These are phyloP conservation scores for Champsocephalus gunnari DNA, from an alignment of 2,797 vertebrate species.

Conservation along the genomic window DNA sequence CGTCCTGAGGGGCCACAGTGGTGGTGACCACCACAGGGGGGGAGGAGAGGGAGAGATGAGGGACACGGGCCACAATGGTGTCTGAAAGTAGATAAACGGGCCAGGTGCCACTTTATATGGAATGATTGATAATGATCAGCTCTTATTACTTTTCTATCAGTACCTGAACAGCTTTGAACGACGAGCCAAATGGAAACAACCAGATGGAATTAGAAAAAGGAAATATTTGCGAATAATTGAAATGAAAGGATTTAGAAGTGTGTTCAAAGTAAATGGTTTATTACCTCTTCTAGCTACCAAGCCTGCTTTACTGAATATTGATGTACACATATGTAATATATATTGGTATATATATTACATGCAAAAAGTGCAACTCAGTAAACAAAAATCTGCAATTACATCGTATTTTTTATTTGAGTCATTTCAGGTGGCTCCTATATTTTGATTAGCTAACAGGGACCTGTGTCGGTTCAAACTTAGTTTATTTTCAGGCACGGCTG, in stretches of 20 bases:
- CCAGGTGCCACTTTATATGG: neutral
- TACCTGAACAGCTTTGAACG: neutral
- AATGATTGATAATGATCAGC: constrained; percentile 8
- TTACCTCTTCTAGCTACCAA: neutral
- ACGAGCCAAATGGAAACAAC: neutral
- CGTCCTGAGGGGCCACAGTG: constrained; percentile 28
- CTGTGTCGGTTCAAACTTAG: neutral
- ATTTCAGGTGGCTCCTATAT: neutral
- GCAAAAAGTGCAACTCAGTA: too few species aligned
- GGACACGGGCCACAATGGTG: constrained; percentile 21
- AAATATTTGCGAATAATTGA: neutral
- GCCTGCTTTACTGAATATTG: neutral
- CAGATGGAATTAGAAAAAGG: neutral
- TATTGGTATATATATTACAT: too few species aligned
- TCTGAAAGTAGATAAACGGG: constrained; percentile 47
- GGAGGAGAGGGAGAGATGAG: constrained; percentile 34
- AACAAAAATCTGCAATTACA: neutral
- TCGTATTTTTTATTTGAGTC: neutral
- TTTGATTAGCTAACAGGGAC: neutral
- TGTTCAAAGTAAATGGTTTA: neutral
- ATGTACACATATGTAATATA: neutral
- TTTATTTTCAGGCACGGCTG: constrained; percentile 48
- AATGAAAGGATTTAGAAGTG: neutral
- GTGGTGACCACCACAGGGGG: constrained; percentile 61
- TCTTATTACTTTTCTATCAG: neutral